phyloP scores from a whole-genome alignment of 92 coral and sea anemone species.

The Epizoanthus rinbou region DNA sequence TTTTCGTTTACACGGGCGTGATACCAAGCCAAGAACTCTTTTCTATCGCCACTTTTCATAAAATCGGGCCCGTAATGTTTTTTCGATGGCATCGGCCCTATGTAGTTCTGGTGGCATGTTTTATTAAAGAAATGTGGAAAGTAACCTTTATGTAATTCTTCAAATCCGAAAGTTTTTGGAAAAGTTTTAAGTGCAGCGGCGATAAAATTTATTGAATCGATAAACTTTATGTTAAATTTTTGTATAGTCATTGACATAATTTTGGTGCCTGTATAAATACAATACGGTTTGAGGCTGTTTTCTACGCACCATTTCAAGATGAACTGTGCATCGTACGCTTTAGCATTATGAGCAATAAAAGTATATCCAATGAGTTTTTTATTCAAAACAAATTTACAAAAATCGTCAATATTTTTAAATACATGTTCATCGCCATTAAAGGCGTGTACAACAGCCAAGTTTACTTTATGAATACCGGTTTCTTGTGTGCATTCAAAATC shows the following conservation, averaged over 20 bases:
- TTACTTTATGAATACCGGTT: neutral
- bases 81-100: slow-evolving; percentile 46
- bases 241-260: neutral
- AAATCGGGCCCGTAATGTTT: slow-evolving; percentile 54
- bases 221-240: neutral
- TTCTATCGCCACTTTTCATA: slow-evolving; percentile 31
- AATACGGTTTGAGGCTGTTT: neutral
- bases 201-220: neutral
- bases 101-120: slow-evolving; percentile 36
- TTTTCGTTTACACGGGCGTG: neutral
- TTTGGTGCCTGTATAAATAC: neutral
- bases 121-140: slow-evolving; percentile 59
- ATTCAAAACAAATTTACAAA: neutral
- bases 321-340: slow-evolving; percentile 12
- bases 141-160: slow-evolving; percentile 18
- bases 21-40: slow-evolving; percentile 50
- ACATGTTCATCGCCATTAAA: neutral
- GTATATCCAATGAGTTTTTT: neutral
- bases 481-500: neutral
- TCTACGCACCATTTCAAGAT: neutral
- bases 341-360: slow-evolving; percentile 18
- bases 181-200: neutral
- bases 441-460: neutral
- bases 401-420: slow-evolving; percentile 2
- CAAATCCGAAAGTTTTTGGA: slow-evolving; percentile 2